Conservation (phyloP, 2,113 vertebrate species). For the Lepus europaeus region DNA sequence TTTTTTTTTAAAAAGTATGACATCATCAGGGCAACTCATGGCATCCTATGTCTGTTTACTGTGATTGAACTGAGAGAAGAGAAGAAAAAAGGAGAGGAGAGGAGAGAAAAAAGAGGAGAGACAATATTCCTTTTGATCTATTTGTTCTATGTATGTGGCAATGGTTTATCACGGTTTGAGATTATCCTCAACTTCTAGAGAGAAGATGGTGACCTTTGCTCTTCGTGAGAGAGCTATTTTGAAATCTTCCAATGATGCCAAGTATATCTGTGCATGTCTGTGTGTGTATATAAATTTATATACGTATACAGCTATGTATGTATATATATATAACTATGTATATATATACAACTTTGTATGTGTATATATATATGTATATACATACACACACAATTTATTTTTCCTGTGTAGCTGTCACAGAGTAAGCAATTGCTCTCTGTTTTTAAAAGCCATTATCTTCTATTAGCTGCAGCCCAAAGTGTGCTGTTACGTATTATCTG, state of each 20-base stretch:
- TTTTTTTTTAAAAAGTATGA: not conserved
- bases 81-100: not conserved
- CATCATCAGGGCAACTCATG: constrained; percentile 3
- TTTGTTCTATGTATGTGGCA: not conserved
- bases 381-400: too few species aligned
- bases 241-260: not conserved
- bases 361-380: not conserved
- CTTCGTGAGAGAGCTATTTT: constrained; percentile 7
- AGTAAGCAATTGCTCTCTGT: constrained; percentile 26
- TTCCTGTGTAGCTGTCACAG: not conserved
- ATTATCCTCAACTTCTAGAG: not conserved
- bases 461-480: constrained; percentile 56
- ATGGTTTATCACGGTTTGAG: not conserved
- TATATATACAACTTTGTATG: rapidly evolving
- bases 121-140: not conserved
- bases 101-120: not conserved
- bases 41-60: not conserved
- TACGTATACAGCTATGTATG: not conserved
- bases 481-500: constrained; percentile 69
- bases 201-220: not conserved
- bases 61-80: constrained; percentile 40
- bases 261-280: not conserved
- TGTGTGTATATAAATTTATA: rapidly evolving
- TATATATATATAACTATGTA: rapidly evolving
- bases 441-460: constrained; percentile 58